Evolutionary conservation across 2,113 vertebrate genomes (phyloP).

Genomic region (Rhinolophus sinicus): DNA sequence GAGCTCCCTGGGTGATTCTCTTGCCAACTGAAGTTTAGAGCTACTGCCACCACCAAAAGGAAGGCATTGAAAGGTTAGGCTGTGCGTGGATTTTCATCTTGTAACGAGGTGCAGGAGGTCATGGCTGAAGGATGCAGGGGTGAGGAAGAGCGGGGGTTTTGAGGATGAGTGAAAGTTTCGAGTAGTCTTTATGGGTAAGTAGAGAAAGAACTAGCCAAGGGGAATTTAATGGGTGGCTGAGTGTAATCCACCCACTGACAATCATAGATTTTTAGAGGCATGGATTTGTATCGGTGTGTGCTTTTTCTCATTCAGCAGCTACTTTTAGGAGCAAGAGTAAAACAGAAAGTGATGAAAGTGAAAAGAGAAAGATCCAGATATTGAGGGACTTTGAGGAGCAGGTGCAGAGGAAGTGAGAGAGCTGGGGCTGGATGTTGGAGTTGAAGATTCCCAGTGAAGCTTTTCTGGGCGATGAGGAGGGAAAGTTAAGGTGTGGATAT

Average conservation of each 20-base stretch:
- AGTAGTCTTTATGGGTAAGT: fast-evolving
- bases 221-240: not conserved
- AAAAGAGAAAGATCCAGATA: not conserved
- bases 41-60: not conserved
- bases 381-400: not conserved
- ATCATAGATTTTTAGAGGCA: not conserved
- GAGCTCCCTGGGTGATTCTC: not conserved
- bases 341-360: not conserved
- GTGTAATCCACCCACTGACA: not conserved
- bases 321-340: not conserved
- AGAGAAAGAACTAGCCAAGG: not conserved
- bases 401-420: not conserved
- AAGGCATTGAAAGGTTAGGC: not conserved
- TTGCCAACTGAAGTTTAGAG: not conserved
- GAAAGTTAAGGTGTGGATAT: not conserved
- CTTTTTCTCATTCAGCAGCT: not conserved
- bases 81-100: not conserved
- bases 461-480: not conserved
- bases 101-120: not conserved
- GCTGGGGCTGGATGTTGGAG: not conserved
- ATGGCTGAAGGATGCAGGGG: not conserved
- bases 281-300: not conserved
- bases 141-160: not conserved
- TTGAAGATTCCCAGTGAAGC: not conserved
- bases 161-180: not conserved